Percentiles rank a stretch among this genome's conserved stretches.
phyloP scores from a whole-genome alignment of 2,113 vertebrate genomes.

The Myodes glareolus region DNA sequence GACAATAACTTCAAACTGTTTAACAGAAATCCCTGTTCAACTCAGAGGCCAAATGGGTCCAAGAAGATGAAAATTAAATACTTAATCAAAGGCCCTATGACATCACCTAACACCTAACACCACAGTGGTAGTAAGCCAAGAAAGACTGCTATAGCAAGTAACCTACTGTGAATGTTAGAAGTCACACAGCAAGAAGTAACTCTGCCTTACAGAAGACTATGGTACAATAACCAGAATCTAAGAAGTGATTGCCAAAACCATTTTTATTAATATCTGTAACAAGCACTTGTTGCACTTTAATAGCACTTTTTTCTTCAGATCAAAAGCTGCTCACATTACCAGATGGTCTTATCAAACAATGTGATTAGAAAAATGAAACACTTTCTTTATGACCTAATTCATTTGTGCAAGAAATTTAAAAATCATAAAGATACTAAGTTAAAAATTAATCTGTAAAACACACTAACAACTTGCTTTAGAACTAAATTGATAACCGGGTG shows the following conservation, averaged over 20 bases:
- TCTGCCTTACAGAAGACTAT: not conserved
- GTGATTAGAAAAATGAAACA: not conserved
- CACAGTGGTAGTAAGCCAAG: not conserved
- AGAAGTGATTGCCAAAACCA: not conserved
- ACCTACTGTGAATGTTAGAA: not conserved
- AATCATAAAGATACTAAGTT: not conserved
- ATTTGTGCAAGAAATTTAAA: slow-evolving; percentile 8
- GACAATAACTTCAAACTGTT: not conserved
- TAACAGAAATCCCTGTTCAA: not conserved
- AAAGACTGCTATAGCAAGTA: not conserved
- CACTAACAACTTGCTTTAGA: not conserved
- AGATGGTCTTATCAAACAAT: slow-evolving; percentile 27
- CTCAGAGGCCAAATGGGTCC: not conserved
- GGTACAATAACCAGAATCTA: not conserved
- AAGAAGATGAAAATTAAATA: not conserved
- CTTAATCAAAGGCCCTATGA: not conserved
- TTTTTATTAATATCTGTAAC: not conserved
- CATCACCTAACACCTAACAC: not conserved
- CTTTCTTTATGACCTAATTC: not conserved
- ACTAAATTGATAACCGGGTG: not conserved
- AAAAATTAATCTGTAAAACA: slow-evolving; percentile 14
- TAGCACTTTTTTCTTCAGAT: not conserved
- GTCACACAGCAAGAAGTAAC: not conserved
- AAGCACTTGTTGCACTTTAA: not conserved
- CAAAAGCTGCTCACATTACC: slow-evolving; percentile 16